Conservation (phyloP, 2,888 invertebrate genomes). For the Ashinkailepas kermadecensis region DNA sequence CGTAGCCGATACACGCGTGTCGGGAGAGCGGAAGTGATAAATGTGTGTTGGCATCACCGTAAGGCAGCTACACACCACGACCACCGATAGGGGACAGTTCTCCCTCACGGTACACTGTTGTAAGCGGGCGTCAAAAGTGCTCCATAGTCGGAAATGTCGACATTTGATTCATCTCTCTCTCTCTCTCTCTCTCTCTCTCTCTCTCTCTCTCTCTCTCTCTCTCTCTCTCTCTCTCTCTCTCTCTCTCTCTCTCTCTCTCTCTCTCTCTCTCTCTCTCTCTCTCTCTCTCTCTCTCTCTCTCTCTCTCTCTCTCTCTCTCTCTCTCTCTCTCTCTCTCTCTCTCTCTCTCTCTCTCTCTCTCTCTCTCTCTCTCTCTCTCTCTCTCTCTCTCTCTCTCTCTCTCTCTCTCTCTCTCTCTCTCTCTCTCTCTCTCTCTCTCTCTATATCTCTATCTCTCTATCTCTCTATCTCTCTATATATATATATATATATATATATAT, state of each 20-base stretch:
- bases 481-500: not conserved
- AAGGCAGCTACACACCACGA: too few relatives aligned
- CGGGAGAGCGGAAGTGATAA: too few relatives aligned
- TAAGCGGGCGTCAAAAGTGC: too few relatives aligned
- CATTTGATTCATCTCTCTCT: too few relatives aligned
- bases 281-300: conserved; percentile 23
- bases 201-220: conserved; percentile 21
- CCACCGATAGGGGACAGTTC: too few relatives aligned
- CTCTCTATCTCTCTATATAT: conserved; percentile 1
- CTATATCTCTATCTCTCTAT: not conserved
- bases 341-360: not conserved
- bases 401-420: too few relatives aligned
- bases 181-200: conserved; percentile 23
- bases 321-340: conserved; percentile 21
- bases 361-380: not conserved
- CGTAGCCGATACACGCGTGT: too few relatives aligned
- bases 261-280: conserved; percentile 24
- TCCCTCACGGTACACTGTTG: too few relatives aligned
- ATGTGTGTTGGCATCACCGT: too few relatives aligned
- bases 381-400: too few relatives aligned
- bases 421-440: not conserved
- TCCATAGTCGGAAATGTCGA: too few relatives aligned
- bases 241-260: conserved; percentile 22
- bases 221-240: conserved; percentile 21
- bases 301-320: conserved; percentile 24